Base-by-base conservation (phyloP, 1,140 invertebrate species). In the Drosophila novamexicana region DNA sequence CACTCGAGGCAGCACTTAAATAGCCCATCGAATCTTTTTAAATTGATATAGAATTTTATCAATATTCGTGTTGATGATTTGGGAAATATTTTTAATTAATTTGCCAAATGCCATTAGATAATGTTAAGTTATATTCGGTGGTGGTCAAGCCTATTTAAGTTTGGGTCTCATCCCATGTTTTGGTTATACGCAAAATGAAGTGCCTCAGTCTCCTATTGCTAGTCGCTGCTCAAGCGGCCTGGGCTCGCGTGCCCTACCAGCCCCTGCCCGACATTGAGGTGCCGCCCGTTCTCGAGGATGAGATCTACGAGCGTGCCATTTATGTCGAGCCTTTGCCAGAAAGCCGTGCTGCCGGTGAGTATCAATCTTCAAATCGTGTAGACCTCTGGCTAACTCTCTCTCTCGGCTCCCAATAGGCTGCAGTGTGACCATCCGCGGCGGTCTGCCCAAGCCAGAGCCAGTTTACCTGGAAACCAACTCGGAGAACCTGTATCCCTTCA, bases 401-500 rank as follows among this genome's bases (percentile, higher is more conserved):
- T 32, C 0, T 22, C 7, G 14, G 7, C 18, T 39, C 2, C 3
- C 5, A 36, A n/a, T 18, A 91, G 90, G 49, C 14, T 91, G 90
- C 64, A 81, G 73, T 18, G 79, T 91, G 1, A 75, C 81, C 4
- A 85, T 91, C 44, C 90, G 90, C 14, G 83, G 83, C 50, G 90
- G 90, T 29, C 61, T 91, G 36, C 77, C 81, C 18, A 75, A 73
- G 6, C 91, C 90, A 4, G 77, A 92, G 71, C 91, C 91, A 5
- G 69, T 92, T 1, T 88, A 88, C 5, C n/a, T 92, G 16, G 75
- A 83, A 32, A 91, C 90, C 18, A 16, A 90, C 6, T 79, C 88
- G 16, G 72, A 79, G 36, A 81, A 76, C 14, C 61, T 92, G 9
- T 91, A 92, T 76, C 90, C 91, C 7, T 91, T 84, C 61, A 71